Conservation (phyloP, 2,888 invertebrate species). For the Scaptomyza tumidula region DNA sequence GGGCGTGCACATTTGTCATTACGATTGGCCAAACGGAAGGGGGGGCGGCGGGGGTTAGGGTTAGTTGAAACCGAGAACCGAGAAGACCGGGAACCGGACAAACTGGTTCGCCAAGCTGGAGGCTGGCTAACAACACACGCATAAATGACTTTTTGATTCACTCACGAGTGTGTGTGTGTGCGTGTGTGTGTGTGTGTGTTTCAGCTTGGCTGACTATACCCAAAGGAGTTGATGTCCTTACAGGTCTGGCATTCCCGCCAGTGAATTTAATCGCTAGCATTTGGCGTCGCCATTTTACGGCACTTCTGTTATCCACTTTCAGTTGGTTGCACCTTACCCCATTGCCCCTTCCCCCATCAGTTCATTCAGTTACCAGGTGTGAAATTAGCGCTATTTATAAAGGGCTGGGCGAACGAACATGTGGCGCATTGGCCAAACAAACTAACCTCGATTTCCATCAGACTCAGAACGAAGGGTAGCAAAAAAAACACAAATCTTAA, state of each 20-base stretch:
- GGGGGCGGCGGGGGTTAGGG: background rate
- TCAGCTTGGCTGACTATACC: constrained; percentile 38
- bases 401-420: constrained; percentile 15
- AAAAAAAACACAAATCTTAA: background rate
- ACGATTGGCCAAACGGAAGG: constrained; percentile 37
- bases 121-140: constrained; percentile 39
- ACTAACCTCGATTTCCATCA: constrained; percentile 14
- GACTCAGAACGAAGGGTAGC: too few species aligned
- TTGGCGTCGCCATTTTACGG: constrained; percentile 60
- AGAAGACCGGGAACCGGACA: constrained; percentile 40
- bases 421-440: constrained; percentile 17
- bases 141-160: constrained; percentile 78
- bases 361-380: constrained; percentile 54
- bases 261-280: constrained; percentile 63
- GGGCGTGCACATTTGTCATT: constrained; percentile 77
- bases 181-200: constrained; percentile 18
- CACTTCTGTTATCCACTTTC: constrained; percentile 45
- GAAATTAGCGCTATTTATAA: constrained; percentile 65
- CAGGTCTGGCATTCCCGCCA: constrained; percentile 9
- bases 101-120: constrained; percentile 52
- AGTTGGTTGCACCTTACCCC: constrained; percentile 26
- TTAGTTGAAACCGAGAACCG: background rate
- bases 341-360: background rate
- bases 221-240: constrained; percentile 56
- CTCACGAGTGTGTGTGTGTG: constrained; percentile 40